Evolutionary conservation across 2,888 invertebrate genomes (phyloP).

Genomic region (Clostera curtula): DNA sequence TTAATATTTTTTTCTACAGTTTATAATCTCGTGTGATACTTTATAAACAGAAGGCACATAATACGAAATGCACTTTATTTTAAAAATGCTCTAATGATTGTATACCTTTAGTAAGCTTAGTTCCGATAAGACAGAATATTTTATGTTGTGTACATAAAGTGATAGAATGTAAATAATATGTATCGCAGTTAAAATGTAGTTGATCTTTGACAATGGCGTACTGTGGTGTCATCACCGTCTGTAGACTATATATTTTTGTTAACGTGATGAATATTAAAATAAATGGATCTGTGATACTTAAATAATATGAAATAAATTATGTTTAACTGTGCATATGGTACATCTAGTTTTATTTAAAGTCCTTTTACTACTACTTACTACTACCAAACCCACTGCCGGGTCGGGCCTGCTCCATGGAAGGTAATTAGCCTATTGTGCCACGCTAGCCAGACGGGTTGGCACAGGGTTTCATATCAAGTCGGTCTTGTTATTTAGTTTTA

Average conservation of each 20-base stretch:
- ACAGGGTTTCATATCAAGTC: too few relatives aligned
- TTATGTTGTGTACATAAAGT: constrained; percentile 53
- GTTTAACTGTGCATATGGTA: constrained; percentile 61
- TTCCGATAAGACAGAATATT: constrained; percentile 8
- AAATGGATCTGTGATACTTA: constrained; percentile 74
- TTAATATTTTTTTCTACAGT: too few relatives aligned
- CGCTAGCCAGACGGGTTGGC: too few relatives aligned
- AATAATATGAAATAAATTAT: constrained; percentile 74
- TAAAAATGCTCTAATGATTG: constrained; percentile 1
- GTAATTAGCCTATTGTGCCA: too few relatives aligned
- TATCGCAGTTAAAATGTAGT: constrained; percentile 37
- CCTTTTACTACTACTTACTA: too few relatives aligned
- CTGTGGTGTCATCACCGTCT: constrained; percentile 42
- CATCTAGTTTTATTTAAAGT: constrained; percentile 27
- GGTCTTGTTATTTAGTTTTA: too few relatives aligned
- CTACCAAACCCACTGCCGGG: too few relatives aligned
- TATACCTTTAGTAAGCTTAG: neutral
- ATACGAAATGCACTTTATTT: constrained; percentile 5
- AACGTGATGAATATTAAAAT: constrained; percentile 72
- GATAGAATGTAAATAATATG: constrained; percentile 57
- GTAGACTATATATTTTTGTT: constrained; percentile 73
- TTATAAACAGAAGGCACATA: too few relatives aligned
- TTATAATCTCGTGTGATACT: too few relatives aligned
- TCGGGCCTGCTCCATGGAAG: too few relatives aligned
- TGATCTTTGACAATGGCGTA: constrained; percentile 46